Evolutionary conservation across 2,888 invertebrate genomes (phyloP).

Genomic region (Bugula neritina): DNA sequence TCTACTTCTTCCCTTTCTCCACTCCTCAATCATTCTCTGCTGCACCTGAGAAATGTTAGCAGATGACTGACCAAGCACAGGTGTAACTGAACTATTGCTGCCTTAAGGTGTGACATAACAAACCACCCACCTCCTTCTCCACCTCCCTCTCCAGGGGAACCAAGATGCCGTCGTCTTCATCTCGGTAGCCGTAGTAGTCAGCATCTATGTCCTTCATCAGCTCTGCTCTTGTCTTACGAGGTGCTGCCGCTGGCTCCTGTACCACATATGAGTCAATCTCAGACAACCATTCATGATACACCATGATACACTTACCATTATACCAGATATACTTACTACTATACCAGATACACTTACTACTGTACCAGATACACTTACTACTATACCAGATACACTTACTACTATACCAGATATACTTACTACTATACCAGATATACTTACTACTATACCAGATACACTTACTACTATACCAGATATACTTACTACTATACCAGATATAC

Average conservation of each 20-base stretch:
- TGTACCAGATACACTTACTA: no score
- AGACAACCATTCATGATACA: background rate
- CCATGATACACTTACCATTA: background rate
- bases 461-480: no score
- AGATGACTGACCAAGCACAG: no score
- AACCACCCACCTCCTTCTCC: slow-evolving; percentile 57
- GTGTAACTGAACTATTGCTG: no score
- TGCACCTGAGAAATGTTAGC: background rate
- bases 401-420: no score
- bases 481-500: no score
- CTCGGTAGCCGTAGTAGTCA: slow-evolving; percentile 96
- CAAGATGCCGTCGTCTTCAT: slow-evolving; percentile 94
- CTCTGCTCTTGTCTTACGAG: slow-evolving; percentile 86
- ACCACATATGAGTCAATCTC: background rate
- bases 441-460: no score
- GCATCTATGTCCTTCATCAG: slow-evolving; percentile 97
- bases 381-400: no score
- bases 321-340: no score
- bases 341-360: no score
- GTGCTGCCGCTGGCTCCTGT: slow-evolving; percentile 69
- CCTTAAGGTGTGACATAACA: no score
- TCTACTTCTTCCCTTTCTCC: slow-evolving; percentile 47
- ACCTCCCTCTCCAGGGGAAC: slow-evolving; percentile 76
- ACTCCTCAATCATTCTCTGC: background rate
- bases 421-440: no score